These are phyloP conservation scores for Percopsis omiscomaycus DNA, from an alignment of 2,797 vertebrate genomes.

Conservation along the genomic window DNA sequence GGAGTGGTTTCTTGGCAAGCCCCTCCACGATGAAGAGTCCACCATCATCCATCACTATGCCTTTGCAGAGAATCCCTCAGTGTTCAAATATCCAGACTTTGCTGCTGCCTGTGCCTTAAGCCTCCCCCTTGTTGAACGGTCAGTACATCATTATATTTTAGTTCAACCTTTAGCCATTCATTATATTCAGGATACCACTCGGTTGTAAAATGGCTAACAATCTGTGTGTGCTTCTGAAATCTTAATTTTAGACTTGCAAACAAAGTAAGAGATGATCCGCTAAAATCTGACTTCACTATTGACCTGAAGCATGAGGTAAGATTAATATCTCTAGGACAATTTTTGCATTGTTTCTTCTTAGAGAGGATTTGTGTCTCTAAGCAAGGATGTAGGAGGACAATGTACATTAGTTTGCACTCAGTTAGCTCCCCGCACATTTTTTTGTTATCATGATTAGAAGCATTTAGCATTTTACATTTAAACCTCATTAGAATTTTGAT, in stretches of 20 bases:
- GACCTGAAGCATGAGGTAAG: constrained; percentile 97
- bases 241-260: constrained; percentile 82
- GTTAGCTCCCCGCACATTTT: no score
- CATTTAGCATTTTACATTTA: no score
- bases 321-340: background rate
- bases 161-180: constrained; percentile 1
- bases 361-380: no score
- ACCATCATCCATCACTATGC: constrained; percentile 99
- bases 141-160: constrained; percentile 48
- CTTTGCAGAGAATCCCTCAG: constrained; percentile 91
- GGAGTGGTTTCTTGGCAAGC: constrained; percentile 96
- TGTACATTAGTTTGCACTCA: no score
- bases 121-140: constrained; percentile 89
- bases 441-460: no score
- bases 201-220: background rate
- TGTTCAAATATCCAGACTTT: constrained; percentile 95
- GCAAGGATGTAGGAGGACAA: no score
- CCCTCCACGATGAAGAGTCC: constrained; percentile 89
- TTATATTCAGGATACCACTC: background rate
- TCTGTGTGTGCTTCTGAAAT: background rate
- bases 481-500: no score
- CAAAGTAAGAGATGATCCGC: constrained; percentile 86
- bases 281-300: constrained; percentile 96
- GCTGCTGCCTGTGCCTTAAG: constrained; percentile 93
- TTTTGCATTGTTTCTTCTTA: no score